Evolutionary conservation across 2,888 invertebrate species (phyloP), one percentile per base, ranked within the genome.

Genomic region (Lycophotia porphyrea): DNA sequence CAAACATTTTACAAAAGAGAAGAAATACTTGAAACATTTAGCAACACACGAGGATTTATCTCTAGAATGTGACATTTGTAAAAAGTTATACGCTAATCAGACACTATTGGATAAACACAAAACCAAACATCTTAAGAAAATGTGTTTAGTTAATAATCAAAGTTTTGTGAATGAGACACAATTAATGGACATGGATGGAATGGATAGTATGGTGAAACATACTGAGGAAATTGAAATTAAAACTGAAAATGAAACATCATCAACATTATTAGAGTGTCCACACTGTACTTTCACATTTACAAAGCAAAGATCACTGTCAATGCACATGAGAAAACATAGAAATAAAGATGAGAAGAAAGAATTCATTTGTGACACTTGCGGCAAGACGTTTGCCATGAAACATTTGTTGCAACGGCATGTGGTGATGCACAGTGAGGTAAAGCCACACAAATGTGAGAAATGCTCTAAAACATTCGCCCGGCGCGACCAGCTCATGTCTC

Each of bases 391-490:
- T 88, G 85, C 88, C 0, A 89, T 92, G 58, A 94, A 96, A 76
- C 90, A 93, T 44, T 88, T 94, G 36, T 88, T 97, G 15, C 94
- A 93, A 61, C 90, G 97, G n/a, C 97, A 97, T 84, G 86, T 96
- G 70, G 97, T 96, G 84, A 93, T 97, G 42, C 97, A 97, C 87
- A 94, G 93, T 7, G 91, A 95, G n/a, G 93, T 95, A 4, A 96
- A 96, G 76, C 95, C 96, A 0, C 96, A 95, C 80, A 93, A 94
- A 68, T 98, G 98, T 90, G 92, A 92, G 8, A 92, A 96, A 65
- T 97, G 97, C 86, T 92, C 96, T 2, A 97, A 97, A 87, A 94
- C 94, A 1, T 97, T 97, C 87, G 95, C 97, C 0, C 92, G 97
- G 66, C 95, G 96, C 2, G 97, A 97, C 68, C 97, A 97, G 84